Conservation (phyloP, 2,888 invertebrate genomes). For the Dione vanillae region DNA sequence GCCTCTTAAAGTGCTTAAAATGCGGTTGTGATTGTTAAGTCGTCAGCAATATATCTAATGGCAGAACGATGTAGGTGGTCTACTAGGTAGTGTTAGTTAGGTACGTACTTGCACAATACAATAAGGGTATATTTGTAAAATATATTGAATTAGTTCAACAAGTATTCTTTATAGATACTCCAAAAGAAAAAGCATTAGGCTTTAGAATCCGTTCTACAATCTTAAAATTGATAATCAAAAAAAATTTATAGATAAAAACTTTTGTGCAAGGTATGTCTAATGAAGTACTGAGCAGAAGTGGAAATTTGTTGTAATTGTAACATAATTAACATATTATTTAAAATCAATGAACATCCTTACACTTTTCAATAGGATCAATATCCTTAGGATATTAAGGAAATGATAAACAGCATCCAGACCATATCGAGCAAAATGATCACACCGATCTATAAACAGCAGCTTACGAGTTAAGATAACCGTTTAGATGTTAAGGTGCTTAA, state of each 20-base stretch:
- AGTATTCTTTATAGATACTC: too few relatives aligned
- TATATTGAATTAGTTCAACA: background rate
- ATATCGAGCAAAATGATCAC: conserved; percentile 14
- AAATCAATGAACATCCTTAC: background rate
- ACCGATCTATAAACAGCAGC: conserved; percentile 23
- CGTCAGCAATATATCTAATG: conserved; percentile 1
- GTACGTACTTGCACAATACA: background rate
- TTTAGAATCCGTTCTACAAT: too few relatives aligned
- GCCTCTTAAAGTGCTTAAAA: background rate
- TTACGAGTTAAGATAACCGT: conserved; percentile 26
- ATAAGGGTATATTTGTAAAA: too few relatives aligned
- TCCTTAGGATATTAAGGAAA: conserved; percentile 17
- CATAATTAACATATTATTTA: too few relatives aligned
- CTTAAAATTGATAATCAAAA: too few relatives aligned
- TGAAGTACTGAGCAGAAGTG: too few relatives aligned
- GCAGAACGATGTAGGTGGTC: conserved; percentile 3
- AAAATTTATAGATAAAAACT: too few relatives aligned
- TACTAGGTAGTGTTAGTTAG: background rate
- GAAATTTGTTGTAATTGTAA: too few relatives aligned
- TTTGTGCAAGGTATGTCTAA: too few relatives aligned
- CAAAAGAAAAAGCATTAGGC: too few relatives aligned
- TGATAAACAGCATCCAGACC: conserved; percentile 13
- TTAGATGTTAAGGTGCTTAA: conserved; percentile 31
- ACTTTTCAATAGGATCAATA: background rate
- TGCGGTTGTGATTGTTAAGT: conserved; percentile 2